These are phyloP conservation scores for Microctonus hyperodae DNA, from an alignment of 2,888 invertebrate species.

Conservation along the genomic window DNA sequence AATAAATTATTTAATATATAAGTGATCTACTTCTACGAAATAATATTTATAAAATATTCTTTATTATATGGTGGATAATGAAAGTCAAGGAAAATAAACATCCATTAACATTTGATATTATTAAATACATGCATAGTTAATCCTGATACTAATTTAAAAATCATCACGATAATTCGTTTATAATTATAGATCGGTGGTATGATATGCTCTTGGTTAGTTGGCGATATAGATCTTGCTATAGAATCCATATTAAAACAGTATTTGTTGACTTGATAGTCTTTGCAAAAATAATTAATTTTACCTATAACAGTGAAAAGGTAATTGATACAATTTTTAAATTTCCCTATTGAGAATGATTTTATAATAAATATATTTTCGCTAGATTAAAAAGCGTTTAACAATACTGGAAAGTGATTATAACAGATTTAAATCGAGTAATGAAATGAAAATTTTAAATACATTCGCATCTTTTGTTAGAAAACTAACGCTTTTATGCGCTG, in stretches of 20 bases:
- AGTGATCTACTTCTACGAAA: neutral
- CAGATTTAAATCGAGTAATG: conserved; percentile 25
- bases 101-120: too few species aligned
- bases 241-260: conserved; percentile 38
- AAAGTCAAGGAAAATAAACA: too few species aligned
- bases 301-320: conserved; percentile 32
- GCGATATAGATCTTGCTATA: conserved; percentile 34
- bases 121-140: too few species aligned
- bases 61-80: too few species aligned
- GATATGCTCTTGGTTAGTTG: conserved; percentile 34
- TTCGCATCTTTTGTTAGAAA: conserved; percentile 31
- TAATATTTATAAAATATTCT: neutral
- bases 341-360: too few species aligned
- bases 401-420: conserved; percentile 34
- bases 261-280: conserved; percentile 32
- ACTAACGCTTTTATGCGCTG: conserved; percentile 31
- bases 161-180: neutral
- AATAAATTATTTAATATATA: conserved; percentile 10
- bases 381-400: conserved; percentile 35
- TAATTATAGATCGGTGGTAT: conserved; percentile 1
- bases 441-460: conserved; percentile 33
- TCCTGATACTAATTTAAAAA: too few species aligned
- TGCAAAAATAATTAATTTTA: conserved; percentile 32
- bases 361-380: neutral
- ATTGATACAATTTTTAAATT: too few species aligned